phyloP scores from a whole-genome alignment of 2,113 vertebrate genomes.

The Pseudorectes ferrugineus region DNA sequence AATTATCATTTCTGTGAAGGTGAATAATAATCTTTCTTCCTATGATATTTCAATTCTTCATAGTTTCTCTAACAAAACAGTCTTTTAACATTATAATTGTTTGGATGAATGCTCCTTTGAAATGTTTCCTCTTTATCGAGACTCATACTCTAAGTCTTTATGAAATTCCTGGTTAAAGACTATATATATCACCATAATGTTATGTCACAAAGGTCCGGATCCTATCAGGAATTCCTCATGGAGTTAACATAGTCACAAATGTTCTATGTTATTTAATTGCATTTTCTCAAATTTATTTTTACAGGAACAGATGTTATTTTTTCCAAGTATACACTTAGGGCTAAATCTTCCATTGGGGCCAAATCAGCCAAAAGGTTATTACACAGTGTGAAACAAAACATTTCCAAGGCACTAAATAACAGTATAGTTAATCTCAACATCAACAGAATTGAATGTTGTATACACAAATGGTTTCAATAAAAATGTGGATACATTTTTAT shows the following conservation, averaged over 20 bases:
- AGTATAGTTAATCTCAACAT: not conserved
- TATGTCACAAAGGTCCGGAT: not conserved
- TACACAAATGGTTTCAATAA: constrained; percentile 22
- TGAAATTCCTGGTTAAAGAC: not conserved
- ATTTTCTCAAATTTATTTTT: not conserved
- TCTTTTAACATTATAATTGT: not conserved
- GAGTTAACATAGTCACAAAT: not conserved
- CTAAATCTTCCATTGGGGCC: not conserved
- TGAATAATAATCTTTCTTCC: not conserved
- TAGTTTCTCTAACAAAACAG: not conserved
- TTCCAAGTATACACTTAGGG: not conserved
- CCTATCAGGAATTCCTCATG: not conserved
- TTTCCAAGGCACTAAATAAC: constrained; percentile 15
- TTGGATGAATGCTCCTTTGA: not conserved
- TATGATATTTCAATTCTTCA: not conserved
- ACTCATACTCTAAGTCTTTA: not conserved
- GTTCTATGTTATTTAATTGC: not conserved
- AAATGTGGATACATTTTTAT: not conserved
- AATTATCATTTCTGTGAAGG: not conserved
- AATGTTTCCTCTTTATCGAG: not conserved
- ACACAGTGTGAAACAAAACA: not conserved
- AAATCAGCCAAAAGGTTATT: not conserved
- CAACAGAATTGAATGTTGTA: not conserved
- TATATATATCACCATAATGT: not conserved
- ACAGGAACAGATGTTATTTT: constrained; percentile 1